These are phyloP conservation scores for Hyposoter dolosus DNA, from an alignment of 2,888 invertebrate species.

Conservation along the genomic window DNA sequence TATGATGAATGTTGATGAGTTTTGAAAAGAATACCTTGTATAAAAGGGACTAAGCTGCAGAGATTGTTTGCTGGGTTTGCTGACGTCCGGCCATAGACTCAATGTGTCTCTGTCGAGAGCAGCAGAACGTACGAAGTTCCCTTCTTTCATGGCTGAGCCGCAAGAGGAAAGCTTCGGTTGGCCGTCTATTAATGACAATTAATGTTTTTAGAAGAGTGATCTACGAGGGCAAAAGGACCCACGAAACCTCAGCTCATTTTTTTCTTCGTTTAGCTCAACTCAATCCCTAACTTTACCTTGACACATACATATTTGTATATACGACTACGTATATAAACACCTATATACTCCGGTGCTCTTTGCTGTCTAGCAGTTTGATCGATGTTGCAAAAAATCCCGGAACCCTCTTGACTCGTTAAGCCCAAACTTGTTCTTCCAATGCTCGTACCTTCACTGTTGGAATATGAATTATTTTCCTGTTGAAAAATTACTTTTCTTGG, in stretches of 20 bases:
- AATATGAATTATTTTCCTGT: conserved; percentile 59
- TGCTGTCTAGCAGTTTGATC: conserved; percentile 63
- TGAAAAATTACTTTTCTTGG: conserved; percentile 56
- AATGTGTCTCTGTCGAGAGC: conserved; percentile 61
- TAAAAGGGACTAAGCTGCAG: conserved; percentile 26
- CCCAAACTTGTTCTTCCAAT: conserved; percentile 50
- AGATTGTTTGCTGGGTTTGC: conserved; percentile 60
- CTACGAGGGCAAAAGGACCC: conserved; percentile 66
- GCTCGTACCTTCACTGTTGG: conserved; percentile 37
- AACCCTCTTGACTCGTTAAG: conserved; percentile 61
- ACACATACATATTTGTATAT: conserved; percentile 6
- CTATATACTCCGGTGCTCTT: conserved; percentile 37
- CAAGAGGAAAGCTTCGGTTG: conserved; percentile 64
- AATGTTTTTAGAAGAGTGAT: conserved; percentile 73
- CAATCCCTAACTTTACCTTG: conserved; percentile 5
- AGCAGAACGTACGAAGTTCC: conserved; percentile 38
- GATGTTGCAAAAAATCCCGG: conserved; percentile 66
- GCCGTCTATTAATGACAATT: conserved; percentile 73
- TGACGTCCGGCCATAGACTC: conserved; percentile 58
- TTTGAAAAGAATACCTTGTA: conserved; percentile 1
- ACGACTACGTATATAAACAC: neutral
- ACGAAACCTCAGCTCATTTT: conserved; percentile 61
- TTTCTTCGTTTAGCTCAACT: conserved; percentile 3
- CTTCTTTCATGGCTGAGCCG: conserved; percentile 13
- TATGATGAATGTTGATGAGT: neutral